Base-by-base conservation (phyloP, 2,113 vertebrate species). In the Ramphastos sulfuratus region DNA sequence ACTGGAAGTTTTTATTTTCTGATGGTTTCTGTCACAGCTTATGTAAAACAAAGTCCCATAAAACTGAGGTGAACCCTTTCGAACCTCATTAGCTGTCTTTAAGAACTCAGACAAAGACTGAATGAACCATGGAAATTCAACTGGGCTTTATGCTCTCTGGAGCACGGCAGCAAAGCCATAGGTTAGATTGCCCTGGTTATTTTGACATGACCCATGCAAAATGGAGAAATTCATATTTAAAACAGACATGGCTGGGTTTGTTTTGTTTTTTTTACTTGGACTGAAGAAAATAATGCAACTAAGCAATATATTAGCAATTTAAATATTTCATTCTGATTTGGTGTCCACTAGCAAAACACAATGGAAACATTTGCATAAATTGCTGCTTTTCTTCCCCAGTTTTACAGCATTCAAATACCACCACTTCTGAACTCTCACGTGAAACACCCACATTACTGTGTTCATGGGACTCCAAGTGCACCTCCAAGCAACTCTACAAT, bases 21-120 rank as follows among this genome's bases (percentile, higher is more conserved):
- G 55, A 73, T 35, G 4, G 31, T 33, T 21, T 81, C 33, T 52
- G 76, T 80, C 65, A 73, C 8, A 65, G 55, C 11, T 79, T 82
- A 87, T 28, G 19, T 56, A 89, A 93, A 89, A 92, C 16, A 21
- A 81, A 85, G 56, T 66, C 59, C 18, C 48, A 84, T 20, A 61
- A 10, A 75, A 81, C 33, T 61, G 42, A 94, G 77, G 25, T 76
- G 84, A 94, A 95, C 52, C 56, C 71, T 87, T 76, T 79, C n/a
- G 76, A 87, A 90, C 37, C 16, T 48, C 46, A 76, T 54, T 55
- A 66, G 55, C 30, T 88, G 54, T 52, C 27, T 73, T 61, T 42
- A 73, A 84, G 77, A 93, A 82, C 82, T 82, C 50, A 92, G 52
- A 27, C 28, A 42, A 87, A 90, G 46, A 76, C 39, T 70, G 63